Evolutionary conservation across 2,113 vertebrate genomes (phyloP).

Genomic region (Nipponia nippon): DNA sequence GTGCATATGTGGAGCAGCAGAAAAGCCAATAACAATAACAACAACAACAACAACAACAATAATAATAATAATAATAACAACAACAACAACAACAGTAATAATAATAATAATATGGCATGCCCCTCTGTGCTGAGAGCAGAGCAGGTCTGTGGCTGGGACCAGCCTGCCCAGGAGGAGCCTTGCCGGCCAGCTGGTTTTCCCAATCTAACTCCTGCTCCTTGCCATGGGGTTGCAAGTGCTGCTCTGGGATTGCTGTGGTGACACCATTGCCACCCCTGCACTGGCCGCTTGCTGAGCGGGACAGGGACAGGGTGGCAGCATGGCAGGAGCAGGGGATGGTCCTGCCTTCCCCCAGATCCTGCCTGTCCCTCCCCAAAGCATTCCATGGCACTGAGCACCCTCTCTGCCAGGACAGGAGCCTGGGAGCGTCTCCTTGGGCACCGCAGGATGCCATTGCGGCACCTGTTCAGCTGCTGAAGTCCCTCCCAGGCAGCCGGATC

Average conservation of each 20-base stretch:
- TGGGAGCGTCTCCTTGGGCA: not conserved
- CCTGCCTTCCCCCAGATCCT: not conserved
- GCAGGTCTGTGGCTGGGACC: not conserved
- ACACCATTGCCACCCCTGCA: no score
- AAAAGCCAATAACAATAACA: not conserved
- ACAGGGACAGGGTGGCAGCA: not conserved
- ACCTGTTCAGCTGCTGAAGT: not conserved
- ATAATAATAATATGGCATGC: not conserved
- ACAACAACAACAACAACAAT: no score
- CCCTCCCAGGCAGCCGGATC: accelerated
- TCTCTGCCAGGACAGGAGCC: not conserved
- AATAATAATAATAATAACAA: not conserved
- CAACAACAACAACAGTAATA: no score
- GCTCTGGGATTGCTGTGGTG: not conserved
- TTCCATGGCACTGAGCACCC: not conserved
- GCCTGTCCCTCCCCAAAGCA: not conserved
- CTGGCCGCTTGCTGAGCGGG: accelerated
- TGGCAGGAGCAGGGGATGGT: not conserved
- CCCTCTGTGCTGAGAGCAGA: not conserved
- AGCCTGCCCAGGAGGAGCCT: not conserved
- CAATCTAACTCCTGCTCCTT: not conserved
- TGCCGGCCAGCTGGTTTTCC: not conserved
- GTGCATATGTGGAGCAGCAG: not conserved
- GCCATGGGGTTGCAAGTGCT: not conserved
- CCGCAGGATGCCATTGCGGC: accelerated